A percentile compares a stretch with the other conserved stretches of the same genome.
These are phyloP conservation scores for Dendrocincla fuliginosa DNA, from an alignment of 2,797 vertebrate genomes.

Conservation along the genomic window DNA sequence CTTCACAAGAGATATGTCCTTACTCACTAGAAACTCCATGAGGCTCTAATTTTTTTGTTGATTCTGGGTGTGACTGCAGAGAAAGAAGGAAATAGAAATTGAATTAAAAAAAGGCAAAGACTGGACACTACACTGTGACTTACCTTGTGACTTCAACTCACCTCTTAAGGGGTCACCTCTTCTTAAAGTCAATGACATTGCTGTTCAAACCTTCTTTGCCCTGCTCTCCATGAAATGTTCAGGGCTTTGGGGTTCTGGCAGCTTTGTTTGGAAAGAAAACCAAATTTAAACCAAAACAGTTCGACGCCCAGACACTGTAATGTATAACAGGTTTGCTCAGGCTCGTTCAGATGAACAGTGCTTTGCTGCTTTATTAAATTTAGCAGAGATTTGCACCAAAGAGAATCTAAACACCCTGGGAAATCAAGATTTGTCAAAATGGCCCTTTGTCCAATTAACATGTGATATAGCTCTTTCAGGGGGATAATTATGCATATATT, in stretches of 20 bases:
- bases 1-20: neutral
- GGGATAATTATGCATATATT: neutral
- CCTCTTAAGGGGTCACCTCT: neutral
- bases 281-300: neutral
- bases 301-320: neutral
- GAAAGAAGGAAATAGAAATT: neutral
- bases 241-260: neutral
- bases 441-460: neutral
- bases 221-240: neutral
- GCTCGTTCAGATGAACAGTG: neutral
- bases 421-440: neutral
- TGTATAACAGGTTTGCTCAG: neutral
- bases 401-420: neutral
- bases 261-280: neutral
- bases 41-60: neutral
- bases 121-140: too few relatives aligned
- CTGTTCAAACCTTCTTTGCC: neutral
- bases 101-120: neutral
- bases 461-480: neutral
- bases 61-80: neutral
- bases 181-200: neutral
- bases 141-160: neutral
- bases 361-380: slow-evolving; percentile 5
- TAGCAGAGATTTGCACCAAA: neutral
- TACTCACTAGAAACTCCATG: neutral